Percentiles rank a stretch among this genome's conserved stretches.
Evolutionary conservation across 2,888 invertebrate species (phyloP).

Genomic region (Lycaena phlaeas): DNA sequence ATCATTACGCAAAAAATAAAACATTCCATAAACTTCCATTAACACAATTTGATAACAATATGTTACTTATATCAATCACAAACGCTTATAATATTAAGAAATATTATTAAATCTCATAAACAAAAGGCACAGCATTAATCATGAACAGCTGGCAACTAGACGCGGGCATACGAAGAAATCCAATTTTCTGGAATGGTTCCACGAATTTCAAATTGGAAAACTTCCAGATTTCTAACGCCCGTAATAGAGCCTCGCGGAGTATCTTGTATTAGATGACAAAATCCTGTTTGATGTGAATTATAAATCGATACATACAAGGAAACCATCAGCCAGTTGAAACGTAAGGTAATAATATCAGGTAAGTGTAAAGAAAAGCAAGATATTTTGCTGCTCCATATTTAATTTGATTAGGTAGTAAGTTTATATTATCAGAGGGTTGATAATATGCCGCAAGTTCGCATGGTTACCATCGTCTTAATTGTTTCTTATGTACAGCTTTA

Average conservation of each 20-base stretch:
- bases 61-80: constrained; percentile 2
- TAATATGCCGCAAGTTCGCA: too few species aligned
- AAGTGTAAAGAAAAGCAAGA: too few species aligned
- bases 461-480: too few species aligned
- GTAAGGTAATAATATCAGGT: too few species aligned
- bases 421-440: too few species aligned
- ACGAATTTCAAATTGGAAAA: constrained; percentile 28
- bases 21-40: too few species aligned
- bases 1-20: too few species aligned
- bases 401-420: too few species aligned
- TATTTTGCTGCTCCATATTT: too few species aligned
- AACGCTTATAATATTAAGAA: constrained; percentile 7
- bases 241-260: constrained; percentile 19
- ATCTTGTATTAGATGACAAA: constrained; percentile 15
- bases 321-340: too few species aligned
- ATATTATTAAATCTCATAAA: constrained; percentile 15
- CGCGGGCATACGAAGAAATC: constrained; percentile 24
- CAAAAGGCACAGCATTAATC: constrained; percentile 22
- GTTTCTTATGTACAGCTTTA: too few species aligned
- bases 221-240: constrained; percentile 27
- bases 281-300: constrained; percentile 16
- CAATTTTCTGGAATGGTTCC: constrained; percentile 26
- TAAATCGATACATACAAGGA: neutral
- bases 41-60: too few species aligned
- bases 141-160: constrained; percentile 23